Conservation (phyloP, 2,888 invertebrate genomes). For the Trichopoda pennipes region DNA sequence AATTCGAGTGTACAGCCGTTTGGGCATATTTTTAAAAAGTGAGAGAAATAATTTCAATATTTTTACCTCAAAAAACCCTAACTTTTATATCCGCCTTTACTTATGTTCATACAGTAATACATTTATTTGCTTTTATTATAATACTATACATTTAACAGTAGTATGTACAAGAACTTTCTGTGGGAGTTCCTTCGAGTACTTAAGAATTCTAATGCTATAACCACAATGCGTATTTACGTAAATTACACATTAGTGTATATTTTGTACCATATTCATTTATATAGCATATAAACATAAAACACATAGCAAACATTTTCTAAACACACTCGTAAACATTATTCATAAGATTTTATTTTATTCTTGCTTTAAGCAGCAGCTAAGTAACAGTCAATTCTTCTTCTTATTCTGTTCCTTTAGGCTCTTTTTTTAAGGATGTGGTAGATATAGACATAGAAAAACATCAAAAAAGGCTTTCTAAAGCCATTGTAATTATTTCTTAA, state of each 20-base stretch:
- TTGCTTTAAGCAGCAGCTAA: slow-evolving; percentile 27
- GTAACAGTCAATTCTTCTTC: slow-evolving; percentile 9
- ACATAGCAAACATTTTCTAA: slow-evolving; percentile 18
- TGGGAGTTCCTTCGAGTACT: slow-evolving; percentile 15
- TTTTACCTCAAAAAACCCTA: too few species aligned
- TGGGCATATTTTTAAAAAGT: too few species aligned
- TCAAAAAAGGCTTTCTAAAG: neutral
- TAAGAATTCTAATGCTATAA: slow-evolving; percentile 20
- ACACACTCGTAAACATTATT: slow-evolving; percentile 30
- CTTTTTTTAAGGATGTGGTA: neutral
- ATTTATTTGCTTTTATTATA: slow-evolving; percentile 12
- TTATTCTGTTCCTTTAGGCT: too few species aligned
- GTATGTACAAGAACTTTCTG: slow-evolving; percentile 8
- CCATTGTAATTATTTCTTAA: neutral
- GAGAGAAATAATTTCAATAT: too few species aligned
- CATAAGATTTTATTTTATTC: slow-evolving; percentile 37
- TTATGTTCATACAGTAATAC: neutral
- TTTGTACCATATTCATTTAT: neutral
- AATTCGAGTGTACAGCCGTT: too few species aligned
- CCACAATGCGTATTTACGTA: slow-evolving; percentile 15
- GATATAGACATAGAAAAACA: too few species aligned
- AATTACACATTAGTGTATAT: slow-evolving; percentile 6
- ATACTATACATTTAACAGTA: slow-evolving; percentile 6
- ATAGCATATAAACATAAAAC: neutral
- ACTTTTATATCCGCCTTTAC: too few species aligned